Evolutionary conservation across 2,113 vertebrate genomes (phyloP).

Genomic region (Malurus alboscapulatus): DNA sequence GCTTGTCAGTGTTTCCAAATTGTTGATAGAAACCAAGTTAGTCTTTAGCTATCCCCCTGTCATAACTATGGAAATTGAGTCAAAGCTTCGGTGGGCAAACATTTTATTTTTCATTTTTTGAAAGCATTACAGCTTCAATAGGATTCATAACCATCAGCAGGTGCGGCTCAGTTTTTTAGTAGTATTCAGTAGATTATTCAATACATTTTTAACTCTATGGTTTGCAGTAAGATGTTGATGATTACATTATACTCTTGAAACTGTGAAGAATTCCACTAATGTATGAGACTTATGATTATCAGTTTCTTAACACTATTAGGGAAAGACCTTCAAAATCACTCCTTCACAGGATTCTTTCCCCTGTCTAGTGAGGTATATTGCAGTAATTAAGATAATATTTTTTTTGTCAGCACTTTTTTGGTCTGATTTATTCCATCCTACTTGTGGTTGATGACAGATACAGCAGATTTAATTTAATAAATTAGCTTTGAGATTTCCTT

Average conservation of each 20-base stretch:
- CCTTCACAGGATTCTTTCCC: not conserved
- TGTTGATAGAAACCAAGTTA: not conserved
- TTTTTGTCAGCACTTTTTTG: not conserved
- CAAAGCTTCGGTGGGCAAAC: not conserved
- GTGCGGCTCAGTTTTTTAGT: not conserved
- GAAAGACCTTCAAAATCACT: not conserved
- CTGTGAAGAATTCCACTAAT: not conserved
- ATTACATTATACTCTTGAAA: not conserved
- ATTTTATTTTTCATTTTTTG: not conserved
- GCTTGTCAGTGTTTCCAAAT: not conserved
- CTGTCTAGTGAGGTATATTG: not conserved
- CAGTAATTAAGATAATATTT: not conserved
- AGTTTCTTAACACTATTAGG: not conserved
- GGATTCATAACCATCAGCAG: not conserved
- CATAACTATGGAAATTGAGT: not conserved
- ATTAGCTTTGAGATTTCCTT: not conserved
- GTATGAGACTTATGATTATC: not conserved
- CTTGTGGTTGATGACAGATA: not conserved
- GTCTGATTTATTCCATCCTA: not conserved
- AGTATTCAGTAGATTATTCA: not conserved
- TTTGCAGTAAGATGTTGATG: not conserved
- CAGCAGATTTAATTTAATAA: not conserved
- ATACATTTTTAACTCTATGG: not conserved
- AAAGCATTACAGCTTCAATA: not conserved
- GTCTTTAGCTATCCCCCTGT: not conserved